These are phyloP conservation scores for Tetragonula clypearis DNA, from an alignment of 1,140 invertebrate genomes.

Conservation along the genomic window DNA sequence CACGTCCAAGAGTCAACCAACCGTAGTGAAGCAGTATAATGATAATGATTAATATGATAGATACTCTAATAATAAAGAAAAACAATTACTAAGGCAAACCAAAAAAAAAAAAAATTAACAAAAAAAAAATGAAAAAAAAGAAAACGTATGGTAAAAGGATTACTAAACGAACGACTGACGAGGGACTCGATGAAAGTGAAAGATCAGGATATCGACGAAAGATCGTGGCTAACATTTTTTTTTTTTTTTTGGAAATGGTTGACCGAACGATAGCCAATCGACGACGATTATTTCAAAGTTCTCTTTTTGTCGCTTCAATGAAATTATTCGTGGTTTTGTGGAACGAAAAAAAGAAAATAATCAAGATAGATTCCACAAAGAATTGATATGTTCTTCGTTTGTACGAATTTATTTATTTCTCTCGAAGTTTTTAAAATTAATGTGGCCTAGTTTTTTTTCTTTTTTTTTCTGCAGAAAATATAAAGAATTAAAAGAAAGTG, in stretches of 20 bases:
- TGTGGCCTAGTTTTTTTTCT: not conserved
- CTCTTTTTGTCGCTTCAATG: not conserved
- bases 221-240: not conserved
- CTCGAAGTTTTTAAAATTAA: not conserved
- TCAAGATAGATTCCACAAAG: not conserved
- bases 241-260: too few relatives aligned
- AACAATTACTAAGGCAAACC: constrained; percentile 29
- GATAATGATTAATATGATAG: constrained; percentile 58
- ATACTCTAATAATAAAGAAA: constrained; percentile 55
- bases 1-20: constrained; percentile 78
- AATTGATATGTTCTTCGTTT: not conserved
- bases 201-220: not conserved
- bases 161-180: constrained; percentile 40
- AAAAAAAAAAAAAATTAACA: constrained; percentile 12
- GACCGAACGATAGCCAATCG: not conserved
- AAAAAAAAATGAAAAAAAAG: not conserved
- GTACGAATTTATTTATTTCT: not conserved
- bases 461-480: not conserved
- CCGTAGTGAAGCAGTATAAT: constrained; percentile 65
- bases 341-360: not conserved
- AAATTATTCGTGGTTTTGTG: not conserved
- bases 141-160: constrained; percentile 31
- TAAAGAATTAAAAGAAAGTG: not conserved
- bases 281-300: not conserved
- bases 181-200: constrained; percentile 15